Evolutionary conservation across 2,888 invertebrate species (phyloP), one percentile per base, ranked within the genome.

Genomic region (Acheta domesticus): DNA sequence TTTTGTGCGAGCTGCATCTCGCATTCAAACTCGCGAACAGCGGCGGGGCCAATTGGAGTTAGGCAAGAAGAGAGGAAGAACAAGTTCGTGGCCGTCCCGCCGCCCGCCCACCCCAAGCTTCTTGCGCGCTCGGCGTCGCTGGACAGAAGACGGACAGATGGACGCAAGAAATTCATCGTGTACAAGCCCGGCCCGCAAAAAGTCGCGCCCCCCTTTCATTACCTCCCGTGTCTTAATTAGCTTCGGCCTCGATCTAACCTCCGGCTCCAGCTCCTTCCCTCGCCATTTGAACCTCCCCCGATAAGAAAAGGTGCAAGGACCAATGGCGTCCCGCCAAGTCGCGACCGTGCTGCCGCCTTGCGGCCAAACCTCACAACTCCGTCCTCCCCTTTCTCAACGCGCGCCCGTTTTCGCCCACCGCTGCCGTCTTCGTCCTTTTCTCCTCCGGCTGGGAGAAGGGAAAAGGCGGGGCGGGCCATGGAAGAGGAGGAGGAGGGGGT

Each of bases 271-370:
- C 36, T 36, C 36, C 36, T 36, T 36, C 36, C 36, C 36, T 36
- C 36, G 36, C 36, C 36, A 36, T 36, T 36, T 36, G 36, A 36
- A 36, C 36, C 36, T 36, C 36, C 36, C 36, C 36, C 62, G 62
- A 62, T 62, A 62, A 62, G 62, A 62, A 62, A 62, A 62, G 62
- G 62, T 62, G 62, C 62, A 62, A 62, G 62, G 16, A n/a, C 62
- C 62, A n/a, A 62, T 62, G 62, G 62, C 62, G 14, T 62, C n/a
- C 62, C 62, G 62, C 62, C 62, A 62, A 62, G 62, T 62, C 62
- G 62, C 62, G 16, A 5, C 62, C 62, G 62, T 19, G n/a, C 62
- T 14, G 62, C 62, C 62, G 62, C 62, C 16, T 62, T 14, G 62
- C 62, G n/a, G 62, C 16, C 62, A 62, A n/a, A 62, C 62, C 62